phyloP scores from a whole-genome alignment of 2,797 vertebrate species.

The Muscicapa striata region DNA sequence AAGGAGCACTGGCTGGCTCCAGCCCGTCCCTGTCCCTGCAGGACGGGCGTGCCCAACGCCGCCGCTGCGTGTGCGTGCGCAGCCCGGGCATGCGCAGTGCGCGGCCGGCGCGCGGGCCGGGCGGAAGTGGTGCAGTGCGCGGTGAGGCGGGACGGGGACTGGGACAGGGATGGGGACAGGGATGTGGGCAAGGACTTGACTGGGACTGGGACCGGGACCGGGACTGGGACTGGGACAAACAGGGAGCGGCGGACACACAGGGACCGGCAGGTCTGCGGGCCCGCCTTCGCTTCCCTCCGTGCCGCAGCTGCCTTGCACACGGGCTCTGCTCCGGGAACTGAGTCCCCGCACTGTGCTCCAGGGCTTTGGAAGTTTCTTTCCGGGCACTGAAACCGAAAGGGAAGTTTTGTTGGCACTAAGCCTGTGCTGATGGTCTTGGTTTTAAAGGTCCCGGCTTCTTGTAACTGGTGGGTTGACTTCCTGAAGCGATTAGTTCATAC shows the following conservation, averaged over 20 bases:
- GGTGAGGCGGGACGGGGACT: fast-evolving
- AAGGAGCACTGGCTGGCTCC: fast-evolving
- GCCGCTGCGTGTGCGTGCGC: not conserved
- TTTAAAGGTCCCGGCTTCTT: not conserved
- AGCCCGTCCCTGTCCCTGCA: no score
- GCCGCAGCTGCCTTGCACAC: fast-evolving
- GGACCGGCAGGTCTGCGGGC: fast-evolving
- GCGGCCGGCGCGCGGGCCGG: not conserved
- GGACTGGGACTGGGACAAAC: not conserved
- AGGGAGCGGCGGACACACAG: fast-evolving
- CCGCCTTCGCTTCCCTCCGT: no score
- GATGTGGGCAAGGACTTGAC: no score
- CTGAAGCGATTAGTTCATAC: fast-evolving
- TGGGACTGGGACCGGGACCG: fast-evolving
- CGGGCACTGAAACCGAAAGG: no score
- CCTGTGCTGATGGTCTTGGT: fast-evolving
- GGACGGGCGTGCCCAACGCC: fast-evolving
- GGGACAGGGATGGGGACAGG: no score
- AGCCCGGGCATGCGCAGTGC: not conserved
- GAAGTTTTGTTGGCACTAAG: fast-evolving
- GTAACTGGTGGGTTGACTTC: fast-evolving
- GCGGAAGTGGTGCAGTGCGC: not conserved
- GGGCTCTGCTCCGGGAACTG: fast-evolving
- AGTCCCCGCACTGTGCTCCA: not conserved
- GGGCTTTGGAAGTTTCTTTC: not conserved